Evolutionary conservation across 2,797 vertebrate genomes (phyloP).

Genomic region (Dallia pectoralis): DNA sequence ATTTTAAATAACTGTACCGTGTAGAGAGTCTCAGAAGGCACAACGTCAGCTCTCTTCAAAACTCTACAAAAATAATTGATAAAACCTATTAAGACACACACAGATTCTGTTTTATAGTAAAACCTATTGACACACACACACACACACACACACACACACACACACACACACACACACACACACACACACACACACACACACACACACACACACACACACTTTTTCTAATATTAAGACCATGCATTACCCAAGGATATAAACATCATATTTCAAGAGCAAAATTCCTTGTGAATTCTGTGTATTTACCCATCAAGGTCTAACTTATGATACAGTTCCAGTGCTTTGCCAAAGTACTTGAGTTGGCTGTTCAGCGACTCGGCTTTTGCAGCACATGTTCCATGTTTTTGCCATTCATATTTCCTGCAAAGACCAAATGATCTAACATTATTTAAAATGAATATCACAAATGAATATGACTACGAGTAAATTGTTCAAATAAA

Average conservation of each 20-base stretch:
- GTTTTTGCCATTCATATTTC: conserved; percentile 95
- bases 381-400: conserved; percentile 92
- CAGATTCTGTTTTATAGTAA: neutral
- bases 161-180: too few species aligned
- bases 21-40: conserved; percentile 80
- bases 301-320: conserved; percentile 80
- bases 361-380: conserved; percentile 78
- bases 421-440: conserved; percentile 61
- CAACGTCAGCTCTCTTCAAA: conserved; percentile 78
- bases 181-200: too few species aligned
- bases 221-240: neutral
- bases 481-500: neutral
- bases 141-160: too few species aligned
- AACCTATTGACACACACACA: too few species aligned
- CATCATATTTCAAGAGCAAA: neutral
- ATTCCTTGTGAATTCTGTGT: conserved; percentile 7
- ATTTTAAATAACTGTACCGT: conserved; percentile 61
- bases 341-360: conserved; percentile 90
- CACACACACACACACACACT: neutral
- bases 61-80: conserved; percentile 56
- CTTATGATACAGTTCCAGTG: conserved; percentile 83
- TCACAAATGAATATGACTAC: neutral
- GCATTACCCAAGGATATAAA: neutral
- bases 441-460: conserved; percentile 2
- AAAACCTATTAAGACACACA: neutral